Evolutionary conservation across 2,797 vertebrate species (phyloP).

Genomic region (Protonibea diacanthus): DNA sequence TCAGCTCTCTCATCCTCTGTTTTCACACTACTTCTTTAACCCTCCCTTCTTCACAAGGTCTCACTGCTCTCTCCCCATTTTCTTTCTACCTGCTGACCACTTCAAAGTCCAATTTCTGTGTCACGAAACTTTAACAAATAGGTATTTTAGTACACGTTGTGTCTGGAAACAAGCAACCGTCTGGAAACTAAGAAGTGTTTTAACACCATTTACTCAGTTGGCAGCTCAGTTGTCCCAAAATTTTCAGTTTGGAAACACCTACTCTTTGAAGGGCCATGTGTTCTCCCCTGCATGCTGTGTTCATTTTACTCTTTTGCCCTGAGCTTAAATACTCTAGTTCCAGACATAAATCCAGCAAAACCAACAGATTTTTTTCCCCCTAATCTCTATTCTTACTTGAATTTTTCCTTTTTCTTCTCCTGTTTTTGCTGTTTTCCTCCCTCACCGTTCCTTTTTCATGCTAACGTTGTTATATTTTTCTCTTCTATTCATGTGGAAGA

Average conservation of each 20-base stretch:
- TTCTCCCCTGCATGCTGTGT: conserved; percentile 17
- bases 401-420: background rate
- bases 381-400: conserved; percentile 13
- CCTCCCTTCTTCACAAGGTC: conserved; percentile 29
- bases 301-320: conserved; percentile 32
- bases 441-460: conserved; percentile 16
- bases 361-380: conserved; percentile 10
- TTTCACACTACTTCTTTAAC: conserved; percentile 43
- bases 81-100: conserved; percentile 24
- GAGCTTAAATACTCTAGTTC: conserved; percentile 48
- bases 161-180: conserved; percentile 32
- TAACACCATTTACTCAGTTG: conserved; percentile 50
- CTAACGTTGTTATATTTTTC: conserved; percentile 33
- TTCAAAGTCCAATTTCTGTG: conserved; percentile 51
- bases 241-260: conserved; percentile 31
- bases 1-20: conserved; percentile 19
- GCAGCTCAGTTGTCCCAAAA: conserved; percentile 35
- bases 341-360: conserved; percentile 34
- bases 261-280: conserved; percentile 29
- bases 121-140: conserved; percentile 53
- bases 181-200: conserved; percentile 36
- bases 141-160: conserved; percentile 33
- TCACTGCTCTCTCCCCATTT: conserved; percentile 16
- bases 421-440: conserved; percentile 9
- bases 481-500: conserved; percentile 26